These are phyloP conservation scores for Drosophila merina DNA, from an alignment of 2,888 invertebrate species.

Conservation along the genomic window DNA sequence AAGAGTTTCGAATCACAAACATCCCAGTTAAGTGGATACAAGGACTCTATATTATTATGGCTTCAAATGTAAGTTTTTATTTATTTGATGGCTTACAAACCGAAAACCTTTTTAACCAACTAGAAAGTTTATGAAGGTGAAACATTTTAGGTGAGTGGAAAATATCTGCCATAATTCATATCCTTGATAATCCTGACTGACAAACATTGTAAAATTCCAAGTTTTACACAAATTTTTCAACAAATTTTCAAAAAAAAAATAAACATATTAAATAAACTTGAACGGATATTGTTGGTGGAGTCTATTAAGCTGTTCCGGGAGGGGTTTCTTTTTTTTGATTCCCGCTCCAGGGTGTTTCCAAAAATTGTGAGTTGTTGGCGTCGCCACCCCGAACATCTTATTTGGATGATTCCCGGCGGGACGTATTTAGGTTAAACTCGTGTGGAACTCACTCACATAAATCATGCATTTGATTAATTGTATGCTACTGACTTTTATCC, in stretches of 20 bases:
- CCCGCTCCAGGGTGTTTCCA: constrained; percentile 1
- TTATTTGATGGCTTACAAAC: not conserved
- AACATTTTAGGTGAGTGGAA: not conserved
- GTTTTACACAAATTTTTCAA: not conserved
- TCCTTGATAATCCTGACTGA: not conserved
- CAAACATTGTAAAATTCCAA: not conserved
- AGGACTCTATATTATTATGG: constrained; percentile 3
- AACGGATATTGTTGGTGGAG: not conserved
- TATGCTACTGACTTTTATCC: constrained; percentile 70
- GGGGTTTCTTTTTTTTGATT: not conserved
- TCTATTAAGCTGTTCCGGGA: constrained; percentile 21
- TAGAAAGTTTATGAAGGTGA: not conserved
- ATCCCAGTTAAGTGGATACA: constrained; percentile 7
- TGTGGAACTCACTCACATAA: constrained; percentile 57
- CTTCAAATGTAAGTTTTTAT: not conserved
- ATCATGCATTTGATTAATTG: constrained; percentile 75
- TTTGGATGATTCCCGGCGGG: constrained; percentile 49
- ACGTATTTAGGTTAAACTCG: constrained; percentile 65
- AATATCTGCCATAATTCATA: not conserved
- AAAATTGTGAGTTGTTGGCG: constrained; percentile 16
- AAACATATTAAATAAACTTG: not conserved
- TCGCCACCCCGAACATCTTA: constrained; percentile 41
- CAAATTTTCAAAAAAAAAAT: not conserved
- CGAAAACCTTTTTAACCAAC: not conserved
- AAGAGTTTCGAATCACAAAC: constrained; percentile 15